Base-by-base conservation (phyloP, 2,888 invertebrate genomes). In the Latrodectus hesperus region DNA sequence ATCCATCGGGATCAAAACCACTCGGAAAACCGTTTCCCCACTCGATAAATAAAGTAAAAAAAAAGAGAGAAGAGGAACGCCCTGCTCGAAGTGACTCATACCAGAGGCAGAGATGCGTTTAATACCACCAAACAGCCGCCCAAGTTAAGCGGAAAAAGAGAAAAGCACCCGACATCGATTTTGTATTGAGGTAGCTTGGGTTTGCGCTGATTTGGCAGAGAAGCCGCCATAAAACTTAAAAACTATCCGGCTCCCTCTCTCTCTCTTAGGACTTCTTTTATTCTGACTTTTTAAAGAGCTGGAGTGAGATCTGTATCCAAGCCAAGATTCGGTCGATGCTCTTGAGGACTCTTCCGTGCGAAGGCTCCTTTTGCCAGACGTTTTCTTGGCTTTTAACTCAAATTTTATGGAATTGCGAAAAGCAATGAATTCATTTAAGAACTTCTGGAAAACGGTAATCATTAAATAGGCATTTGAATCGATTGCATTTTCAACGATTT, bases 271-370 rank as follows among this genome's bases (percentile, higher is more conserved):
- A 53, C 12, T 4, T 26, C 17, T 55, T 74, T 53, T 64, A 14
- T 26, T 12, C 75, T 49, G 14, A 26, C 75, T 75, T 64, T 64
- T 64, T 16, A 64, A 64, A 67, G n/a, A 67, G 65, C n/a, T 17
- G 17, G 22, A 71, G 73, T 17, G 6, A 81, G 84, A 84, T 84
- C 67, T 84, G 84, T 84, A 78, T 84, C 78, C 78, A n/a, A 84
- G 77, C 84, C 84, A 84, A 78, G 73, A 84, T 53, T 12, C 71
- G 84, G 84, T 84, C 84, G 84, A 84, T 84, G 84, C 65, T 65
- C 78, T 70, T 52, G 38, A 53, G 10, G 73, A 22, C 10, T 38
- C 38, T 38, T 38, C 38, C 0, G 38, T 38, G 22, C 1, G 38
- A 38, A 38, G 38, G 38, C 38, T 38, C 6, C 38, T 1, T 38